These are phyloP conservation scores for Theocolax elegans DNA, from an alignment of 1,140 invertebrate species.

Conservation along the genomic window DNA sequence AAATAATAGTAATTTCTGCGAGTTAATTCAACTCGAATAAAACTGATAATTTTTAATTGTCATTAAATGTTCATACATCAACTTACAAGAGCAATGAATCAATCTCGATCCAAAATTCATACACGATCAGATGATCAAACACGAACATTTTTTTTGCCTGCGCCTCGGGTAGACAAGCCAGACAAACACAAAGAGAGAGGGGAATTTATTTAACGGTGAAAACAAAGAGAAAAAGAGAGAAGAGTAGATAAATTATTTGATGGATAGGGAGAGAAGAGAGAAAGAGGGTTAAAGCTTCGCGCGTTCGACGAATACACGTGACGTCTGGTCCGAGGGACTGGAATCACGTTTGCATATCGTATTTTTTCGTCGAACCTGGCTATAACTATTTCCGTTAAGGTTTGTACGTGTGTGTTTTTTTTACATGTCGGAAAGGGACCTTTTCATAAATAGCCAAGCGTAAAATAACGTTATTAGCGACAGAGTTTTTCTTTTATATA, in stretches of 20 bases:
- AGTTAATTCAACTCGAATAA: neutral
- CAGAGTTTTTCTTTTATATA: no score
- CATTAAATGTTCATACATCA: neutral
- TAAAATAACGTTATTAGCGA: slow-evolving; percentile 14
- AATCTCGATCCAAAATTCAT: neutral
- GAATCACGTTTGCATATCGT: neutral
- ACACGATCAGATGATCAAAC: slow-evolving; percentile 14
- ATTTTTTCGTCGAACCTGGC: slow-evolving; percentile 2
- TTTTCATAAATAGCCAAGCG: slow-evolving; percentile 7
- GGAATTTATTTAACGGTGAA: slow-evolving; percentile 30
- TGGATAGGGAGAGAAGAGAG: neutral
- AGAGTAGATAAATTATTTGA: slow-evolving; percentile 33
- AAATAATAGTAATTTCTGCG: no score
- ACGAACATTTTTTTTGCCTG: neutral
- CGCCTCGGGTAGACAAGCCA: neutral
- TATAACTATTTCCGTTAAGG: no score
- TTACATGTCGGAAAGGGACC: no score
- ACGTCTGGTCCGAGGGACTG: neutral
- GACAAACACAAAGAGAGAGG: neutral
- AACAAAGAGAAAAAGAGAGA: neutral
- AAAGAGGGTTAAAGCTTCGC: neutral
- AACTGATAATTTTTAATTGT: neutral
- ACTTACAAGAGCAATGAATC: neutral
- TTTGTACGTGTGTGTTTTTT: no score
- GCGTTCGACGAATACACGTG: neutral